Base-by-base conservation (phyloP, 2,797 vertebrate species). In the Otolemur crassicaudatus region DNA sequence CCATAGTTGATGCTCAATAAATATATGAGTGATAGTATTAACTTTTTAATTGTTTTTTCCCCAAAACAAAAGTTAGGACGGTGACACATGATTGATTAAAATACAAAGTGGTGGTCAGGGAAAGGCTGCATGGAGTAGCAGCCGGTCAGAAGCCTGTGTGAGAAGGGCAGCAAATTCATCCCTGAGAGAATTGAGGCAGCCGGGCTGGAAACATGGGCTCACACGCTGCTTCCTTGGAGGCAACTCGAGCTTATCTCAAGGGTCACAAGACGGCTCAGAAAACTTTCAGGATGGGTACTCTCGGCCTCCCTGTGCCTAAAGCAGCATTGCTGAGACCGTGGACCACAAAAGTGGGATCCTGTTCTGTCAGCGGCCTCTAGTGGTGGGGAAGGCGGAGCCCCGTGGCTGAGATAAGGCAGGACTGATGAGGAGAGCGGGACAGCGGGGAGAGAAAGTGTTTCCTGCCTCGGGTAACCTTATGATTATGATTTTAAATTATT, bases 361-460 rank as follows among this genome's bases (percentile, higher is more conserved):
- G 0, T 40, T 12, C 53, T 53, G 19, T 6, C 37, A 0, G 5
- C 14, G 60, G 63, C 2, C 23, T 17, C 72, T 43, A 16, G 46
- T 29, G 13, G 43, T 27, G 16, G 31, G 60, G 43, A 61, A 12
- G 14, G 7, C 7, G 0, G 56, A 25, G 65, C 8, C 37, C 3
- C 5, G 0, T 0, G 14, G 34, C 53, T 31, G 0, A 4, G 4
- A 9, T 19, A 34, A 34, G 29, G 9, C 14, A 2, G 20, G 73
- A 7, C 19, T 63, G 63, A 31, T 9, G 14, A 34, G 19, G 49
- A 14, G 16, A 5, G 8, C 7, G 6, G 40, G 5, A 7, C 10
- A 7, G 4, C 49, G 13, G 65, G 13, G 5, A 5, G 17, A 0
- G 16, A 0, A 8, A 9, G 25, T 29, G 2, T 13, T 56, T 29